A percentile compares a stretch with the other conserved stretches of the same genome.
phyloP scores from a whole-genome alignment of 2,113 vertebrate species.

The Phaethornis superciliosus region DNA sequence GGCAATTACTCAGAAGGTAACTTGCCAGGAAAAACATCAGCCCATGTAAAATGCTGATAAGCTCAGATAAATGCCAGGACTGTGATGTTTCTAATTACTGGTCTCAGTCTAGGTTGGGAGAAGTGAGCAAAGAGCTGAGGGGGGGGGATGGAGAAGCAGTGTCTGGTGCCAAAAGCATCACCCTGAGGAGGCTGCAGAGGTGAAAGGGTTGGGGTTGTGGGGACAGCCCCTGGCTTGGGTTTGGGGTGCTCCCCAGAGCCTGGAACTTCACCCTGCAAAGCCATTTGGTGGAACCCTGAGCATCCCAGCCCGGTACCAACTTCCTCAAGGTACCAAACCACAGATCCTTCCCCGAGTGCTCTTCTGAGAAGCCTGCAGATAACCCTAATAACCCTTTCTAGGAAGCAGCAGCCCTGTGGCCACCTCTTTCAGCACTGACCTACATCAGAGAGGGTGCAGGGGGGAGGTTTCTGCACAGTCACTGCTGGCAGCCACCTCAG shows the following conservation, averaged over 20 bases:
- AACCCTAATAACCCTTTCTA: not conserved
- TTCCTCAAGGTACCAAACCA: not conserved
- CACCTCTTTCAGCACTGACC: not conserved
- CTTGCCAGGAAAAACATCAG: not conserved
- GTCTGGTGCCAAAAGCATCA: not conserved
- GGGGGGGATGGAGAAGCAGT: slow-evolving; percentile 23
- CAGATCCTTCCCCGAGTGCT: not conserved
- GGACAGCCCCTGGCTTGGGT: too few species aligned
- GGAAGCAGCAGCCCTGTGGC: not conserved
- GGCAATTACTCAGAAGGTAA: not conserved
- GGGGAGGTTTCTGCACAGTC: not conserved
- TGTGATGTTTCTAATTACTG: not conserved
- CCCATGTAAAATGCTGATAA: not conserved
- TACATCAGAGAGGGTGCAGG: not conserved
- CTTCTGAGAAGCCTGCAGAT: not conserved
- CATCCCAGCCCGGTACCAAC: accelerated
- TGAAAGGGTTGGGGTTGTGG: not conserved
- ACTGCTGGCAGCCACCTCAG: not conserved
- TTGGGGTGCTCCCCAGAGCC: not conserved
- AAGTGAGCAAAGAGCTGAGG: not conserved
- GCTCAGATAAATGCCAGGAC: slow-evolving; percentile 26
- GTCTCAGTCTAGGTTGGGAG: not conserved
- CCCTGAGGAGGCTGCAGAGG: not conserved
- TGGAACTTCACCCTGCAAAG: not conserved
- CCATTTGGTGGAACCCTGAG: not conserved